Evolutionary conservation across 1,140 invertebrate species (phyloP).

Genomic region (Dermatophagoides farinae): DNA sequence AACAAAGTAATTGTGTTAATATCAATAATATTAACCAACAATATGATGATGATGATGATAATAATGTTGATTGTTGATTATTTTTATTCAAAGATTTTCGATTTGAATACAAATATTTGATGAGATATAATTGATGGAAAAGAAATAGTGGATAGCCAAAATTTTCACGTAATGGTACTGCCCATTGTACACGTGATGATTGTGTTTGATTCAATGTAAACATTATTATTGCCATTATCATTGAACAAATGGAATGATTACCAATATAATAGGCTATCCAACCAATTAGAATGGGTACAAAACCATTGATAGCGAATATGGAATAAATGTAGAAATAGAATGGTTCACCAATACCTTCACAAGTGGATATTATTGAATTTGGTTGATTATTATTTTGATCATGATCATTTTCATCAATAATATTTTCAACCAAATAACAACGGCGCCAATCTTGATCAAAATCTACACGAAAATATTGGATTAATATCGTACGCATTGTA

Average conservation of each 20-base stretch:
- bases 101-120: too few species aligned
- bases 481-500: slow-evolving; percentile 28
- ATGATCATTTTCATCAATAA: too few species aligned
- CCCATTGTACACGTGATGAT: slow-evolving; percentile 57
- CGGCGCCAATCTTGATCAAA: not conserved
- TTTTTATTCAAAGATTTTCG: too few species aligned
- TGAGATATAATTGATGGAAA: slow-evolving; percentile 6
- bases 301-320: slow-evolving; percentile 41
- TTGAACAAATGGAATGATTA: slow-evolving; percentile 44
- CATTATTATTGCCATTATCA: slow-evolving; percentile 38
- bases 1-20: slow-evolving; percentile 4
- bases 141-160: slow-evolving; percentile 49
- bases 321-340: slow-evolving; percentile 50
- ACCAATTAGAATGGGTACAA: slow-evolving; percentile 41
- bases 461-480: slow-evolving; percentile 17
- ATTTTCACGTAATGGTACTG: slow-evolving; percentile 57
- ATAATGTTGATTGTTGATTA: too few species aligned
- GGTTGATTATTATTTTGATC: slow-evolving; percentile 38
- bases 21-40: not conserved
- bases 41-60: too few species aligned
- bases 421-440: slow-evolving; percentile 21
- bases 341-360: slow-evolving; percentile 45
- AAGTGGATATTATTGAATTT: slow-evolving; percentile 44
- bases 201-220: slow-evolving; percentile 55
- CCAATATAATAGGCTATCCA: slow-evolving; percentile 18